Evolutionary conservation across 2,113 vertebrate species (phyloP).

Genomic region (Erpornis zantholeuca): DNA sequence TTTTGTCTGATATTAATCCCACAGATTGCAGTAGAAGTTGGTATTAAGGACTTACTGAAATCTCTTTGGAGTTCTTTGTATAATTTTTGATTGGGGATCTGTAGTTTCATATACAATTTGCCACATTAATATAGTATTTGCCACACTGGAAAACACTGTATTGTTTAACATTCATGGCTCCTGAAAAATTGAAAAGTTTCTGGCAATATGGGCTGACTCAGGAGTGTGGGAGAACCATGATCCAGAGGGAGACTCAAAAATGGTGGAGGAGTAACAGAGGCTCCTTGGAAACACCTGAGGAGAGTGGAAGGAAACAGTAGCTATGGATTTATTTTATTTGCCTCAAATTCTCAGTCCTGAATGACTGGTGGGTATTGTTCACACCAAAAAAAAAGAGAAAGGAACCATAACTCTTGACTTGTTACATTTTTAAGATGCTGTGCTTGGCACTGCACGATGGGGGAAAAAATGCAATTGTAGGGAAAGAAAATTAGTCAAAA

Average conservation of each 20-base stretch:
- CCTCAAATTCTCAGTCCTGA: not conserved
- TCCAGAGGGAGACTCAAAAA: not conserved
- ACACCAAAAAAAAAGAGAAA: not conserved
- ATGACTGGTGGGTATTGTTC: not conserved
- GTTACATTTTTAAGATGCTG: constrained; percentile 28
- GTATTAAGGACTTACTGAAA: not conserved
- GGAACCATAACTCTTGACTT: not conserved
- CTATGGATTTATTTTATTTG: constrained; percentile 7
- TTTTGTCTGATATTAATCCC: not conserved
- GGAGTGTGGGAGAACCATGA: not conserved
- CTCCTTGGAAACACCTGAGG: not conserved
- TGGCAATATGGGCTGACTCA: not conserved
- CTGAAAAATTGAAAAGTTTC: not conserved
- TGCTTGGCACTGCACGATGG: not conserved
- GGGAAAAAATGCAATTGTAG: not conserved
- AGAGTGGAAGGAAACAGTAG: not conserved
- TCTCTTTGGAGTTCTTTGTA: not conserved
- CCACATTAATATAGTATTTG: not conserved
- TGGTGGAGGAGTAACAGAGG: not conserved
- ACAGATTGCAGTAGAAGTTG: not conserved
- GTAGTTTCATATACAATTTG: not conserved
- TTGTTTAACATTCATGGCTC: not conserved
- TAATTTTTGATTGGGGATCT: not conserved
- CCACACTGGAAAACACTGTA: accelerated
- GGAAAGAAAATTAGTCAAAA: constrained; percentile 24